Evolutionary conservation across 1,140 invertebrate species (phyloP).

Genomic region (Magallana ariakensis): DNA sequence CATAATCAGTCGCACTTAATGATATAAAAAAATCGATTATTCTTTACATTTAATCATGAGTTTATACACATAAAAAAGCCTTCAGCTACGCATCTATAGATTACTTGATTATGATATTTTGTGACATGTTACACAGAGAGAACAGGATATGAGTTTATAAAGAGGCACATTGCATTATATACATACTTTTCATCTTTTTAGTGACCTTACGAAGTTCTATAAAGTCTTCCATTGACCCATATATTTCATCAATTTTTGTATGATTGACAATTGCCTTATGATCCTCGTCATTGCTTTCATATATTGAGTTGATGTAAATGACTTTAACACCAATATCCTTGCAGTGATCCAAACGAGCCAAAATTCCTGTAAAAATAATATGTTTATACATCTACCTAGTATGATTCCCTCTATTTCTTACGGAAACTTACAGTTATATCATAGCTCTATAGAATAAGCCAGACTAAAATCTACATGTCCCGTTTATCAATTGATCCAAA

Average conservation of each 20-base stretch:
- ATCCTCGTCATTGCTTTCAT: slow-evolving; percentile 83
- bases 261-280: slow-evolving; percentile 88
- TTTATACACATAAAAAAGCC: too few species aligned
- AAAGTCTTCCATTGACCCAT: slow-evolving; percentile 88
- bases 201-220: slow-evolving; percentile 81
- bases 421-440: too few species aligned
- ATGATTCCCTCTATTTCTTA: too few species aligned
- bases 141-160: too few species aligned
- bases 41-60: too few species aligned
- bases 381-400: too few species aligned
- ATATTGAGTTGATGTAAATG: slow-evolving; percentile 88
- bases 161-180: background rate
- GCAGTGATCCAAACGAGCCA: slow-evolving; percentile 83
- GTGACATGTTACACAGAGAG: too few species aligned
- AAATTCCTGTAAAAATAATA: slow-evolving; percentile 62
- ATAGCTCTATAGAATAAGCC: too few species aligned
- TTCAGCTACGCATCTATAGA: too few species aligned
- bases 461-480: too few species aligned
- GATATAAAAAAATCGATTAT: background rate
- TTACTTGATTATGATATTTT: too few species aligned
- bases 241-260: slow-evolving; percentile 85
- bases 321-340: slow-evolving; percentile 83
- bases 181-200: slow-evolving; percentile 49
- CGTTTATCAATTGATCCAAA: too few species aligned
- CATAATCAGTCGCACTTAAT: slow-evolving; percentile 88